These are phyloP conservation scores for Plagodis pulveraria DNA, from an alignment of 2,888 invertebrate genomes.

Conservation along the genomic window DNA sequence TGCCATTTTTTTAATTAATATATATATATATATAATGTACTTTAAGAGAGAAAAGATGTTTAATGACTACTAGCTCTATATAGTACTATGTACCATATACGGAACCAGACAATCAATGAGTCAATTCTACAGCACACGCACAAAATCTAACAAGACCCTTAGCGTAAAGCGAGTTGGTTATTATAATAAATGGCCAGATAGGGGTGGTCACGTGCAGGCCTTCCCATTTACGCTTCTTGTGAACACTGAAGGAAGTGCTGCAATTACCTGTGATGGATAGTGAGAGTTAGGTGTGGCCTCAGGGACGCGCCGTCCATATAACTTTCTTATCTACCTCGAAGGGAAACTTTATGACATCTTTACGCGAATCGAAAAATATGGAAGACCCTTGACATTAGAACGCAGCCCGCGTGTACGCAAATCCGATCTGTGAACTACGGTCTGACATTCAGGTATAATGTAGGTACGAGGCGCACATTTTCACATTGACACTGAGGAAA, in stretches of 20 bases:
- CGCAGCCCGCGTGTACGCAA: constrained; percentile 54
- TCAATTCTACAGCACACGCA: constrained; percentile 11
- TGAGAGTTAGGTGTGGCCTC: constrained; percentile 70
- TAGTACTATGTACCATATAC: no score
- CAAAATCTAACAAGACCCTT: constrained; percentile 47
- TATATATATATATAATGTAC: no score
- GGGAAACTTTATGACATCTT: constrained; percentile 78
- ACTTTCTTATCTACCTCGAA: constrained; percentile 77
- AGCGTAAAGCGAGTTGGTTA: constrained; percentile 52
- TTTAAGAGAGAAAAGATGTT: no score
- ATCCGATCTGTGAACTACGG: constrained; percentile 56
- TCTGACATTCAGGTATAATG: constrained; percentile 23
- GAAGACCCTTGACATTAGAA: constrained; percentile 68
- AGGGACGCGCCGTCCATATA: constrained; percentile 71
- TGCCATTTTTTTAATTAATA: no score
- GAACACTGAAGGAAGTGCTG: constrained; percentile 74
- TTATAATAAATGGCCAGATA: constrained; percentile 69
- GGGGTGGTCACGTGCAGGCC: constrained; percentile 72
- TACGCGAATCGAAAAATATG: constrained; percentile 76
- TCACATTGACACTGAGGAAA: background rate
- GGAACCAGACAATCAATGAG: background rate
- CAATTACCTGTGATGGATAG: constrained; percentile 79
- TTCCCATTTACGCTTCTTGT: constrained; percentile 74
- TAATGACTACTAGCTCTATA: no score
- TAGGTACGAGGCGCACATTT: constrained; percentile 8